These are phyloP conservation scores for Acanthosepion pharaonis DNA, from an alignment of 2,888 invertebrate species.

Conservation along the genomic window DNA sequence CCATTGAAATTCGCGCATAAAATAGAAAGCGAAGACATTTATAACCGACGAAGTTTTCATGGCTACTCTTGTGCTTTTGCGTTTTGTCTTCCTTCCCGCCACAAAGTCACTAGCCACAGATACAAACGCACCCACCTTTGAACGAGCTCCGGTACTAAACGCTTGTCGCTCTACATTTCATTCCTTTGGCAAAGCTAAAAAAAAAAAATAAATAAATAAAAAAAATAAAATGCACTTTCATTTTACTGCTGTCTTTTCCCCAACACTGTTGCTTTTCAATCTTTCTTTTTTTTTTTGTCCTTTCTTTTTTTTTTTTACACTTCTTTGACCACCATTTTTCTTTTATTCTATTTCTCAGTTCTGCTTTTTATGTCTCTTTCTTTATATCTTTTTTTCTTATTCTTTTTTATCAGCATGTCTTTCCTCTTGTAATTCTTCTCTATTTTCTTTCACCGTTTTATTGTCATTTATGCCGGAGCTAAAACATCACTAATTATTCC, in stretches of 20 bases:
- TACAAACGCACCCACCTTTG: background rate
- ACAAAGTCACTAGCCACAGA: background rate
- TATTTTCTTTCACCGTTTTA: background rate
- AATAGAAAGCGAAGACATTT: conserved; percentile 22
- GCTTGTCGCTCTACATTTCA: background rate
- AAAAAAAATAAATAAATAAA: no score
- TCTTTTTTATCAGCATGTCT: background rate
- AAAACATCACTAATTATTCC: background rate
- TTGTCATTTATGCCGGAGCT: background rate
- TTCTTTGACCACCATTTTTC: background rate
- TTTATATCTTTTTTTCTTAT: background rate
- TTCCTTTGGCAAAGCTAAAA: background rate
- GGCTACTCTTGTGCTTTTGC: background rate
- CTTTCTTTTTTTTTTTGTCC: background rate
- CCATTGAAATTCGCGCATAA: conserved; percentile 20
- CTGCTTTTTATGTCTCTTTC: no score
- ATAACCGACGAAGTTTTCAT: background rate
- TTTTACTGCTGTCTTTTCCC: background rate
- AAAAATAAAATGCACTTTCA: background rate
- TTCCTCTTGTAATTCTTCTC: background rate
- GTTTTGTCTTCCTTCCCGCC: background rate
- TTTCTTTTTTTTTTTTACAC: background rate
- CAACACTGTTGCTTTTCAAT: background rate
- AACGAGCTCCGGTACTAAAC: background rate
- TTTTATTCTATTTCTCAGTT: no score